Base-by-base conservation (phyloP, 2,797 vertebrate species). In the Chaetophractus vellerosus region DNA sequence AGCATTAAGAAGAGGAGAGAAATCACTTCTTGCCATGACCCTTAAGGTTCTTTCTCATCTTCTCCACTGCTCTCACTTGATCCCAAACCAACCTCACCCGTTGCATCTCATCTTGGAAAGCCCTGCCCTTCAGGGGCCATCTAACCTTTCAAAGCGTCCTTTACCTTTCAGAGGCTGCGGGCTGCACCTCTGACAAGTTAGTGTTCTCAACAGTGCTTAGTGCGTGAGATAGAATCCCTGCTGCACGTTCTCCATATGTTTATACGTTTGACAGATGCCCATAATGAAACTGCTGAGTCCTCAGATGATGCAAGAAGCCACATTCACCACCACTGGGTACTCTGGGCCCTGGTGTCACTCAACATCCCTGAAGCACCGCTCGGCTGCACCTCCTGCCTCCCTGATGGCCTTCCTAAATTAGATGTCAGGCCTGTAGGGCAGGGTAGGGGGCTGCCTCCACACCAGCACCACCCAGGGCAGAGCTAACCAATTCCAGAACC, bases 401-500 rank as follows among this genome's bases (percentile, higher is more conserved):
- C 66, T 14, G 28, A 16, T 50, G 66, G 52, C 36, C 28, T 66
- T 66, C 92, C 23, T 87, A 81, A 93, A 90, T 92, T 82, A 95
- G 57, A 57, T 12, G 11, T 2, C 41, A 38, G 14, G 21, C 76
- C 61, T 71, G 1, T 21, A 72, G 64, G 64, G 74, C 74, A 74
- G 28, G 55, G 23, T 28, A 12, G 9, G 28, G 45, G 74, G 36
- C 36, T 38, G 5, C 48, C 12, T 92, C 64, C 28, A 41, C 11
- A 24, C 36, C 36, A 1, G 26, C 41, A 86, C 2, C 38, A 63
- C 24, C 14, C 36, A 66, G 38, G 52, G 21, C 10, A 71, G 64
- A 90, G 48, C 26, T 90, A 21, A 92, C 86, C n/a, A 52, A 57
- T 83, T 90, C 52, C 33, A 90, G 88, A 88, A 93, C 93, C 48